Evolutionary conservation across 2,888 invertebrate species (phyloP), one percentile per base, ranked within the genome.

Genomic region (Tetanocera ferruginea): DNA sequence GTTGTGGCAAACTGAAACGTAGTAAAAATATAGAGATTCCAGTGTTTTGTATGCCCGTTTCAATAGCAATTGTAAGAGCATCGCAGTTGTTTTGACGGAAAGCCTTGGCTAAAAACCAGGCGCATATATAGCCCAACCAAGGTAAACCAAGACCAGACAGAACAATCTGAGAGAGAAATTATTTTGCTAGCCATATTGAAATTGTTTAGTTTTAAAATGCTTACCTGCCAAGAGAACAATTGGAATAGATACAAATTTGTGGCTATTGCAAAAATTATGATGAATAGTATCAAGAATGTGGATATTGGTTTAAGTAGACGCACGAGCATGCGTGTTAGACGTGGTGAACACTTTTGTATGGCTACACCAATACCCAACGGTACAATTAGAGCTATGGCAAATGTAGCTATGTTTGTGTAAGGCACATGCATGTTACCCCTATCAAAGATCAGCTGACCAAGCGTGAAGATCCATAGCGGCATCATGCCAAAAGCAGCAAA

Each of bases 21-120:
- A 98, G 90, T 83, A 98, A 91, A 89, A 98, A 96, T 85, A 98
- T 97, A 0, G 97, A 93, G 81, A 98, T 88, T 8, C 97, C 97
- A 0, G 97, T 97, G 90, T 98, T 98, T 90, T 98, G 97, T 75
- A 98, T 94, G 72, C 98, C 97, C 5, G 96, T 96, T 91, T 98
- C 98, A 70, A 98, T 94, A 69, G 96, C 94, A 85, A 98, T 97
- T 5, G 98, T 96, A n/a, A 96, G 90, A 3, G 93, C 91, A 88
- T 97, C 96, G 3, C 91, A 88, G 62, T 91, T 88, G 5, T 93
- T 91, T 86, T 95, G 95, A 34, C 91, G 91, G 17, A 92, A 90
- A 0, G 93, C 34, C 73, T 91, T 90, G 0, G 96, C 94, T 0
- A 93, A 84, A 9, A 92, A 62, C 87, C 93, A 94, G 2, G 96